A percentile compares a stretch with the other conserved stretches of the same genome.
Conservation (phyloP, 1,140 invertebrate species). For the Amphibalanus amphitrite region DNA sequence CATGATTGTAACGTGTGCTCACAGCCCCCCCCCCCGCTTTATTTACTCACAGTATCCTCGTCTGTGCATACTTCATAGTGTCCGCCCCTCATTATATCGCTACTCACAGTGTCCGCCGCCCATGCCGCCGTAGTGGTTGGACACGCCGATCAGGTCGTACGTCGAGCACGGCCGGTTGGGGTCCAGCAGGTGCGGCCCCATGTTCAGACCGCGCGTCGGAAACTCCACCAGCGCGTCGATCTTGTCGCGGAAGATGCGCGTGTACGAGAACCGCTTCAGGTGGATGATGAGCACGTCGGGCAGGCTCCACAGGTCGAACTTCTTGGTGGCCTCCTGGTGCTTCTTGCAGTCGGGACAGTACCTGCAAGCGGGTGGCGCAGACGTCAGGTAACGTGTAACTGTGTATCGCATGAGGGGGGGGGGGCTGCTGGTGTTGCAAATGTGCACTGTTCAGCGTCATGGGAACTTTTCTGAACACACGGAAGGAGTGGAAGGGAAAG, state of each 20-base stretch:
- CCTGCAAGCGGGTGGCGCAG: background rate
- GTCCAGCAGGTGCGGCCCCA: constrained; percentile 26
- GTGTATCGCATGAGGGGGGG: no score
- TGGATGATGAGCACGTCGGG: constrained; percentile 32
- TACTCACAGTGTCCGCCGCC: constrained; percentile 31
- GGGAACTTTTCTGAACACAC: no score
- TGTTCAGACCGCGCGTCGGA: constrained; percentile 31
- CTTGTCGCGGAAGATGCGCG: constrained; percentile 30
- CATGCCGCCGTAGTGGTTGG: constrained; percentile 36
- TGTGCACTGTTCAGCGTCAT: no score
- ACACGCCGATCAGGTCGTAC: constrained; percentile 37
- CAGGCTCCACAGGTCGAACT: constrained; percentile 29
- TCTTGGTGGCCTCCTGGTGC: constrained; percentile 30
- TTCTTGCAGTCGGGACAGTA: constrained; percentile 24
- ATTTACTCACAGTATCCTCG: no score
- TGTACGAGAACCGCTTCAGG: constrained; percentile 33
- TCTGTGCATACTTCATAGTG: no score
- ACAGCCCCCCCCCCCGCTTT: no score
- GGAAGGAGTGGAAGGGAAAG: no score
- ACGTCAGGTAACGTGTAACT: no score
- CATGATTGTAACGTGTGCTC: background rate
- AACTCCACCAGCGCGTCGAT: constrained; percentile 35
- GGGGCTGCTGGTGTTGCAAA: no score
- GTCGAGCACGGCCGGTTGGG: constrained; percentile 22
- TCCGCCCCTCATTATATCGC: no score